These are phyloP conservation scores for Linhomoeus sp. DNA, from an alignment of 2,888 invertebrate genomes.

Conservation along the genomic window DNA sequence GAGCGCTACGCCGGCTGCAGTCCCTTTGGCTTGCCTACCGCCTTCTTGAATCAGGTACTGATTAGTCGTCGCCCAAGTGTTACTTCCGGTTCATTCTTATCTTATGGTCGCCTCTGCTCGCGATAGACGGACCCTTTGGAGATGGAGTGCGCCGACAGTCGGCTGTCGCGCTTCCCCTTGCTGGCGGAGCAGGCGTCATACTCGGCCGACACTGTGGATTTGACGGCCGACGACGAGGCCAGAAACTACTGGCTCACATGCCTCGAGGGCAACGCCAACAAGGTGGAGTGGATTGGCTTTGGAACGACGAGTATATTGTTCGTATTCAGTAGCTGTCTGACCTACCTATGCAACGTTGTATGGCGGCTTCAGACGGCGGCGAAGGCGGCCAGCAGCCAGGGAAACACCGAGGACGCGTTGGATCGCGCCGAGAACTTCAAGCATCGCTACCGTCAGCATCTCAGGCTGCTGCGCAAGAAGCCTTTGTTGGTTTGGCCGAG, in stretches of 20 bases:
- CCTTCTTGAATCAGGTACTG: neutral
- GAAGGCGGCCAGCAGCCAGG: constrained; percentile 58
- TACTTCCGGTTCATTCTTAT: neutral
- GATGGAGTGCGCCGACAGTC: constrained; percentile 38
- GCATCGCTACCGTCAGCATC: constrained; percentile 55
- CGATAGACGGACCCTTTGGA: constrained; percentile 37
- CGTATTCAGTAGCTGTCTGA: too few species aligned
- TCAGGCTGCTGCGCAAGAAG: constrained; percentile 52
- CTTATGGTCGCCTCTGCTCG: constrained; percentile 3
- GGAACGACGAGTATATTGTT: too few species aligned
- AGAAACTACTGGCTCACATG: constrained; percentile 73
- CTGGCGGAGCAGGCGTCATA: constrained; percentile 42
- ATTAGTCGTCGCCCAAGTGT: too few species aligned
- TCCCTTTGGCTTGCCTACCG: constrained; percentile 33
- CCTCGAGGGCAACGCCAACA: constrained; percentile 60
- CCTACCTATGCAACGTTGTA: too few species aligned
- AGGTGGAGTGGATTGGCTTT: constrained; percentile 34
- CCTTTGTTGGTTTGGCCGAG: constrained; percentile 35
- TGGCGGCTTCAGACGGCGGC: constrained; percentile 42
- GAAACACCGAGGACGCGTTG: constrained; percentile 50
- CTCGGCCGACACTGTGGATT: constrained; percentile 73
- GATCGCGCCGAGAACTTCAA: constrained; percentile 60
- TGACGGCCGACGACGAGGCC: constrained; percentile 62
- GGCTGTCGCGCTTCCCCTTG: constrained; percentile 48
- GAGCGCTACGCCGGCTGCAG: constrained; percentile 49